phyloP scores from a whole-genome alignment of 2,888 invertebrate species.

The Leptarthrus brevirostris region DNA sequence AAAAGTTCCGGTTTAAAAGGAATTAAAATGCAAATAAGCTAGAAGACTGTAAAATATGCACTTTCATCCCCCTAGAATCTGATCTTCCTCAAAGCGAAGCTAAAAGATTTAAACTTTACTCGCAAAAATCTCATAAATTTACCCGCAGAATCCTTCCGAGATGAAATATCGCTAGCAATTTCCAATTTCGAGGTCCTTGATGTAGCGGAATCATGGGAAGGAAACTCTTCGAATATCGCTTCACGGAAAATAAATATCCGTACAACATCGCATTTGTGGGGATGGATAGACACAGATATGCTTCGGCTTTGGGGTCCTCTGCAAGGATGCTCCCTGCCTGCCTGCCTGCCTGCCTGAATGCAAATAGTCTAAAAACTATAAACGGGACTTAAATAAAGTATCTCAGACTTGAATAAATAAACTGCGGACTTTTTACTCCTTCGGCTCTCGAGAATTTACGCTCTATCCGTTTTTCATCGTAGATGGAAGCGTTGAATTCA shows the following conservation, averaged over 20 bases:
- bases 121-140: constrained; percentile 44
- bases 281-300: neutral
- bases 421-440: no score
- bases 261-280: neutral
- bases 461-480: no score
- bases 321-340: no score
- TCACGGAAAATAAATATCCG: constrained; percentile 37
- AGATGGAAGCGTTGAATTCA: no score
- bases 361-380: constrained; percentile 38
- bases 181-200: constrained; percentile 34
- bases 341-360: no score
- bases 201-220: constrained; percentile 3
- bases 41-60: constrained; percentile 35
- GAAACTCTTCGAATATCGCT: constrained; percentile 28
- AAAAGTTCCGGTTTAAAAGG: constrained; percentile 12
- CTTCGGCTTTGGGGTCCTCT: no score
- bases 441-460: no score
- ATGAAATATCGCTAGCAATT: constrained; percentile 45
- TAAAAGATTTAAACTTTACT: constrained; percentile 40
- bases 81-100: neutral
- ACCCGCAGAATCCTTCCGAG: constrained; percentile 34
- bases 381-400: constrained; percentile 35
- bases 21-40: constrained; percentile 44
- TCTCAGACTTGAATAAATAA: constrained; percentile 32
- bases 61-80: neutral